Base-by-base conservation (phyloP, 2,797 vertebrate genomes). In the Anas bahamensis region DNA sequence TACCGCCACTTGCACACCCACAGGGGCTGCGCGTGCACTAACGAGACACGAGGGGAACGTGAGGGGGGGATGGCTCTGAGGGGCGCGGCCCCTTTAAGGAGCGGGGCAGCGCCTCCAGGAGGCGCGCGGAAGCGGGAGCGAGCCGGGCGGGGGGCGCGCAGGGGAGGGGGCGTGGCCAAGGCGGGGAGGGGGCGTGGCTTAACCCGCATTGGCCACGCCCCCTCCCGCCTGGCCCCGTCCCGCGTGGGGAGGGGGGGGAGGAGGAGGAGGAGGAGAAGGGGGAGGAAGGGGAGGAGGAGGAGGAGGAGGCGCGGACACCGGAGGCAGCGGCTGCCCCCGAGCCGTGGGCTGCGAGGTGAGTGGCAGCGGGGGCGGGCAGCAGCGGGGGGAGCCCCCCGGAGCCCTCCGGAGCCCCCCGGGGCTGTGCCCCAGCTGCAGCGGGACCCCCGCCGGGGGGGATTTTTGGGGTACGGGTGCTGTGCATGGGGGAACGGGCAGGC, bases 61-160 rank as follows among this genome's bases (percentile, higher is more conserved):
- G 46, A 48, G 22, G 11, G 46, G 21, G 42, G 42, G 17, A 42
- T 42, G 42, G 22, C 46, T 23, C 46, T 48, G 46, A 23, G 46
- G 46, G 46, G 46, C 46, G 46, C 46, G 46, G 46, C 46, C 22
- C 84, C 89, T 93, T 96, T 90, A 92, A 92, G 66, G 82, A 39
- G 81, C 7, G 66, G 73, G 57, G 84, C 77, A 53, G 94, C 52
- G 28, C 46, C 77, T 52, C 64, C 88, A 17, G 84, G 46, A 77
- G 83, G 87, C 33, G 65, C 28, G 33, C 59, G 69, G 83, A 46
- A 55, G 10, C 52, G 22, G 59, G 59, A 42, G 59, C 48, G 59
- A 42, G 18, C 39, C 26, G 35, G 46, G 53, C 33, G 39, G 71
- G 83, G 83, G 77, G 77, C 77, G 70, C 33, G 31, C 22, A 48